A percentile compares a stretch with the other conserved stretches of the same genome.
These are phyloP conservation scores for Drosophila erecta DNA, from an alignment of 1,140 invertebrate species.

Conservation along the genomic window DNA sequence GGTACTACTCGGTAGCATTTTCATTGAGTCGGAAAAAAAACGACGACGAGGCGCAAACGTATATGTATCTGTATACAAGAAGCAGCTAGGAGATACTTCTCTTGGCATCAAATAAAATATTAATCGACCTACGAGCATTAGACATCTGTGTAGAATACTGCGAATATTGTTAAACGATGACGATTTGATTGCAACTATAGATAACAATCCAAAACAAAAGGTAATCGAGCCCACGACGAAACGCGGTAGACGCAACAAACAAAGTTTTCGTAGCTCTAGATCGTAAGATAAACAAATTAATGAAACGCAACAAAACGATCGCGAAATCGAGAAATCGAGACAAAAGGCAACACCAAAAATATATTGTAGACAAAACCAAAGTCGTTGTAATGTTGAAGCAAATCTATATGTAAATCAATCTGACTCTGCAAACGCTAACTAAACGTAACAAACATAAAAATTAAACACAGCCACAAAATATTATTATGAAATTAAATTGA, in stretches of 20 bases:
- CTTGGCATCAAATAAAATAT: conserved; percentile 18
- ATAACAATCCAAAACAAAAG: conserved; percentile 32
- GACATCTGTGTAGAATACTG: conserved; percentile 20
- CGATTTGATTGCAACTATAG: conserved; percentile 14
- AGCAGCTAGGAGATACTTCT: conserved; percentile 4
- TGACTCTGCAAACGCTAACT: conserved; percentile 8
- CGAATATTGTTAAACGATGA: conserved; percentile 33
- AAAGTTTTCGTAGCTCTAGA: conserved; percentile 62
- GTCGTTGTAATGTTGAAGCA: conserved; percentile 60
- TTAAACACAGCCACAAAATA: conserved; percentile 23
- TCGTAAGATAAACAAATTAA: conserved; percentile 25
- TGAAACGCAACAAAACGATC: conserved; percentile 6
- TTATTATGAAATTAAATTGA: conserved; percentile 27
- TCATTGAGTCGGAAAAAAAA: conserved; percentile 3
- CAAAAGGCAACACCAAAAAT: conserved; percentile 47
- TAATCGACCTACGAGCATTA: conserved; percentile 20
- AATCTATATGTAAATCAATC: conserved; percentile 38
- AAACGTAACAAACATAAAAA: conserved; percentile 35
- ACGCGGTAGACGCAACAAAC: conserved; percentile 5
- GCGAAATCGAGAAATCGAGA: conserved; percentile 11
- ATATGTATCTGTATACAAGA: conserved; percentile 13
- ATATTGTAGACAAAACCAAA: conserved; percentile 42
- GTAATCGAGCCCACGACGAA: conserved; percentile 63
- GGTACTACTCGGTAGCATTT: conserved; percentile 6
- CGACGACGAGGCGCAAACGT: conserved; percentile 5